Conservation (phyloP, 2,888 invertebrate species). For the Azorinus chamasolen region DNA sequence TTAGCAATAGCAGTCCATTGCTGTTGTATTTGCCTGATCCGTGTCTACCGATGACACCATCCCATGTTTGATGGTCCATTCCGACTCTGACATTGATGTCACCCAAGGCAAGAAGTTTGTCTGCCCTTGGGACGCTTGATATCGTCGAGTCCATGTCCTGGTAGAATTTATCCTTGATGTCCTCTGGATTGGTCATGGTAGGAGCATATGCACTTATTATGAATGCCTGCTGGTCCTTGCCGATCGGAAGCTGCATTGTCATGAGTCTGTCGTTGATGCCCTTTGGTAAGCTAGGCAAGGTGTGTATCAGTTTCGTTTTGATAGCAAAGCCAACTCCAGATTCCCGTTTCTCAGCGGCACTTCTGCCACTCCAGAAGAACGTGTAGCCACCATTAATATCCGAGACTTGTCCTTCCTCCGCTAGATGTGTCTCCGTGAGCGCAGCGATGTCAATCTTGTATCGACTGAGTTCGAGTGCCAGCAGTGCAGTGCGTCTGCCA, state of each 20-base stretch:
- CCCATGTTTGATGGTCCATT: slow-evolving; percentile 23
- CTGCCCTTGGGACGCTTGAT: neutral
- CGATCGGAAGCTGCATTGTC: slow-evolving; percentile 3
- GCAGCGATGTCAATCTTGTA: slow-evolving; percentile 27
- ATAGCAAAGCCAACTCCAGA: slow-evolving; percentile 13
- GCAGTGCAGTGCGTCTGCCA: neutral
- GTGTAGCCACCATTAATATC: slow-evolving; percentile 3
- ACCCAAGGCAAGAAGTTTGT: slow-evolving; percentile 23
- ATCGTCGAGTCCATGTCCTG: neutral
- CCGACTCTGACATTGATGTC: slow-evolving; percentile 39
- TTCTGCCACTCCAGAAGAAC: slow-evolving; percentile 14
- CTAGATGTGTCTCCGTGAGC: slow-evolving; percentile 2
- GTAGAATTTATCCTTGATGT: slow-evolving; percentile 13
- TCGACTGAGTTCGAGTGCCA: too few species aligned
- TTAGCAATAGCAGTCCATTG: neutral
- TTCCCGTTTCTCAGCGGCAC: neutral
- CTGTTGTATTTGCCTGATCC: slow-evolving; percentile 1
- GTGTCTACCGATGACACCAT: slow-evolving; percentile 15
- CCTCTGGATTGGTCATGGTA: slow-evolving; percentile 21
- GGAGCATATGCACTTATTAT: slow-evolving; percentile 24
- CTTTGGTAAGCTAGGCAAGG: neutral
- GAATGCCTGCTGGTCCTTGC: neutral
- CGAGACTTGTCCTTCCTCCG: slow-evolving; percentile 9
- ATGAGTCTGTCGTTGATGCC: slow-evolving; percentile 7
- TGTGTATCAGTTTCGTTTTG: neutral